Evolutionary conservation across 2,797 vertebrate genomes (phyloP).

Genomic region (Eptatretus atami): DNA sequence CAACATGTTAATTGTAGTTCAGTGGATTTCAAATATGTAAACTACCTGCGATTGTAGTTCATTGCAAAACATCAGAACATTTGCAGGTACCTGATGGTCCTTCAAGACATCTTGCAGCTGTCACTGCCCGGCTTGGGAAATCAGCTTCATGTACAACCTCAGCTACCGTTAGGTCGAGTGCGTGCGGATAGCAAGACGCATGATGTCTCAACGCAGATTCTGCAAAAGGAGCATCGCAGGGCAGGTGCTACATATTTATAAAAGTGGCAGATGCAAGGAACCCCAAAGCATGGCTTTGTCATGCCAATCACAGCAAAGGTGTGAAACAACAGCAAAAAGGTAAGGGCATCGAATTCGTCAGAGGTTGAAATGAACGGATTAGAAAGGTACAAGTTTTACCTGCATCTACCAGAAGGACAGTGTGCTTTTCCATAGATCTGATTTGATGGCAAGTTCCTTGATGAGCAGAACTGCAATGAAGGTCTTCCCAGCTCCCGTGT

Average conservation of each 20-base stretch:
- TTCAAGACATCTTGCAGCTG: conserved; percentile 37
- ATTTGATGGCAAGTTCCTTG: conserved; percentile 98
- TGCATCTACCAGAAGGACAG: conserved; percentile 75
- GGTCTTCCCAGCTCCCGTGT: conserved; percentile 99
- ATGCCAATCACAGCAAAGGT: too few species aligned
- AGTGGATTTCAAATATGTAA: too few species aligned
- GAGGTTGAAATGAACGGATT: background rate
- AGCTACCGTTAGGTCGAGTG: conserved; percentile 93
- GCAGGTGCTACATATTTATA: background rate
- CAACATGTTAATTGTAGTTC: too few species aligned
- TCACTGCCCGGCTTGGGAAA: conserved; percentile 14
- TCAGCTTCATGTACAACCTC: conserved; percentile 16
- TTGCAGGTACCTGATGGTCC: conserved; percentile 36
- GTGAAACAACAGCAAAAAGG: conserved; percentile 5
- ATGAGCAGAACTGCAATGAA: conserved; percentile 96
- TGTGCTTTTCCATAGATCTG: conserved; percentile 53
- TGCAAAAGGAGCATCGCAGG: conserved; percentile 11
- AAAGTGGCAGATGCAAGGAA: too few species aligned
- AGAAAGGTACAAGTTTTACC: conserved; percentile 19
- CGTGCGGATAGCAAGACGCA: conserved; percentile 72
- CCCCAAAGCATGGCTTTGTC: too few species aligned
- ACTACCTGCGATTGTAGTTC: too few species aligned
- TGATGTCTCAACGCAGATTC: conserved; percentile 54
- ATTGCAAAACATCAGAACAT: too few species aligned
- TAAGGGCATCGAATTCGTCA: background rate